These are phyloP conservation scores for Chiloscyllium plagiosum DNA, from an alignment of 2,113 vertebrate genomes.

Conservation along the genomic window DNA sequence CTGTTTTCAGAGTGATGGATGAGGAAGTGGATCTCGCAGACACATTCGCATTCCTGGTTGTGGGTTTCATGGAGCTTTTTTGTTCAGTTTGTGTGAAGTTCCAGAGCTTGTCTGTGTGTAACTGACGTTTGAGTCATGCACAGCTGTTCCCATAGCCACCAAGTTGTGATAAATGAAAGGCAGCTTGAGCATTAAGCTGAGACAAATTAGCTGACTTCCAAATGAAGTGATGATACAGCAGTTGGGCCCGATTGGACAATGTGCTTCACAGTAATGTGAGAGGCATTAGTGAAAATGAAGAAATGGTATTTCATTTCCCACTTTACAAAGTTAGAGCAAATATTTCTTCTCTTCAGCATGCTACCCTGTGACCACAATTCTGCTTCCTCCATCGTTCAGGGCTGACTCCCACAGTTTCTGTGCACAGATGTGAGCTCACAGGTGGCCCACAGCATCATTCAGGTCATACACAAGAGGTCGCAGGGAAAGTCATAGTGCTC, in stretches of 20 bases:
- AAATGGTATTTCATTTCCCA: background rate
- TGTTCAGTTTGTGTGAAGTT: background rate
- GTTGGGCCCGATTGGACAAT: background rate
- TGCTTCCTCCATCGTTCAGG: background rate
- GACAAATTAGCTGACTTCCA: background rate
- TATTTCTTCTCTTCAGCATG: background rate
- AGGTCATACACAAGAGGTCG: too few relatives aligned
- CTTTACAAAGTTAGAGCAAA: too few relatives aligned
- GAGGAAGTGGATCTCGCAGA: background rate
- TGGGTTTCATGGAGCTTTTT: background rate
- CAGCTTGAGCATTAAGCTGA: background rate
- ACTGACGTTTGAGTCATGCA: background rate
- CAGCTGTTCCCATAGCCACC: background rate
- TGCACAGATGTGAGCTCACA: too few relatives aligned
- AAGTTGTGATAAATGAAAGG: background rate
- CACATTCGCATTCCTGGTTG: background rate
- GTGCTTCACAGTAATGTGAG: background rate
- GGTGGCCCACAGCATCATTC: too few relatives aligned
- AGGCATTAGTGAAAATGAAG: background rate
- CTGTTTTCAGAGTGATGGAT: background rate
- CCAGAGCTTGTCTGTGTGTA: background rate
- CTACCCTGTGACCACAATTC: background rate
- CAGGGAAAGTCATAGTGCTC: too few relatives aligned
- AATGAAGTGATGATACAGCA: background rate
- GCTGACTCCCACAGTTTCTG: too few relatives aligned